phyloP scores from a whole-genome alignment of 2,888 invertebrate species.

The Polydesmus complanatus region DNA sequence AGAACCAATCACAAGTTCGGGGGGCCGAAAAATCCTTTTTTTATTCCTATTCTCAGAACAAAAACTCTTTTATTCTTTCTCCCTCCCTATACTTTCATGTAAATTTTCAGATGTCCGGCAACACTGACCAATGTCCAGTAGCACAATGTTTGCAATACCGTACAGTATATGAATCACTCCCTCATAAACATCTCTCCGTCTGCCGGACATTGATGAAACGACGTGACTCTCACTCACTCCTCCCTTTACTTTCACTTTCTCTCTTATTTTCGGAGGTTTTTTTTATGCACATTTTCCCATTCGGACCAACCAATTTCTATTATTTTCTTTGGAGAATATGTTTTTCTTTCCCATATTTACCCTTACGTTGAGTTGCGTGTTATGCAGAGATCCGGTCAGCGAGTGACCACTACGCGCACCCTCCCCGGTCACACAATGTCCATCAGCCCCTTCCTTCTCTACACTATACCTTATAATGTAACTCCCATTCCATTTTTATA shows the following conservation, averaged over 20 bases:
- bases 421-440: neutral
- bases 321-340: neutral
- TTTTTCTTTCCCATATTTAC: neutral
- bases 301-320: neutral
- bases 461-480: neutral
- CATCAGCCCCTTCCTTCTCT: neutral
- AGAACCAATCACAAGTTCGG: too few relatives aligned
- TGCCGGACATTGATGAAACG: neutral
- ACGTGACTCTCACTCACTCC: neutral
- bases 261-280: neutral
- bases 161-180: neutral
- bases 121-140: conserved; percentile 10
- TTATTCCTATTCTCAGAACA: neutral
- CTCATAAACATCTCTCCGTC: neutral
- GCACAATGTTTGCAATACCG: neutral
- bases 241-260: neutral
- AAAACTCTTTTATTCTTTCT: too few relatives aligned
- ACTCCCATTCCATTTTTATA: too few relatives aligned
- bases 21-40: too few relatives aligned
- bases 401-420: neutral
- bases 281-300: neutral
- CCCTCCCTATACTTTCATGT: neutral
- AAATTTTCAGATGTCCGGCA: neutral
- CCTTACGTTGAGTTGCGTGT: neutral
- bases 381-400: neutral